Evolutionary conservation across 2,888 invertebrate genomes (phyloP).

Genomic region (Eurytoma californica): DNA sequence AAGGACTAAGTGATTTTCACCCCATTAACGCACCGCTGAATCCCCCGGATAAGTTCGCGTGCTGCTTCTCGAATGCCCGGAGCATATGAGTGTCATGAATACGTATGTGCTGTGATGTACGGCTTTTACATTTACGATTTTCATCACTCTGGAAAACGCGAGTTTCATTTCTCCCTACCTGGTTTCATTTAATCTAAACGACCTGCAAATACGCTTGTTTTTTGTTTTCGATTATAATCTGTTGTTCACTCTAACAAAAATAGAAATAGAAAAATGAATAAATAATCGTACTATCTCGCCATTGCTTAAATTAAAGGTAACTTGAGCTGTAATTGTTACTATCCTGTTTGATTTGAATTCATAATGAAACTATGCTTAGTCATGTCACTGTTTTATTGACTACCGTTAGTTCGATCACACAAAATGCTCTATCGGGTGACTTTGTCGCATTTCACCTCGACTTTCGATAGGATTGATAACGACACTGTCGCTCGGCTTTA

Average conservation of each 20-base stretch:
- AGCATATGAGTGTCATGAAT: background rate
- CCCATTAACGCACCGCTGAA: slow-evolving; percentile 62
- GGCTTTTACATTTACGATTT: background rate
- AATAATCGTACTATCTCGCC: background rate
- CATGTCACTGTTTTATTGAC: slow-evolving; percentile 20
- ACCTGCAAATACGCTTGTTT: no score
- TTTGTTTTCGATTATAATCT: no score
- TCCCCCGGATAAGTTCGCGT: slow-evolving; percentile 45
- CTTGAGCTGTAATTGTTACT: no score
- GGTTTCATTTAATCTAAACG: background rate
- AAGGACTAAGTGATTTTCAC: slow-evolving; percentile 69
- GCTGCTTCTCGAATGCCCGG: background rate
- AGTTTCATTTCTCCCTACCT: background rate
- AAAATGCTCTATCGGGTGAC: slow-evolving; percentile 18
- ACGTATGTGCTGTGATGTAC: background rate
- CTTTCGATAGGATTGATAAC: slow-evolving; percentile 38
- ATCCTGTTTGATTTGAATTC: no score
- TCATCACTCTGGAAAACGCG: background rate
- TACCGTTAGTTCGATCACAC: slow-evolving; percentile 7
- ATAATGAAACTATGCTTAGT: background rate
- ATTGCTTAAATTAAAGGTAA: no score
- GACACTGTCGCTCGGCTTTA: slow-evolving; percentile 29
- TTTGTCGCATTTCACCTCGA: slow-evolving; percentile 1
- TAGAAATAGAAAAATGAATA: background rate
- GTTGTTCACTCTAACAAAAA: no score